Evolutionary conservation across 2,113 vertebrate genomes (phyloP), one percentile per base, ranked within the genome.

Genomic region (Zapornia atra): DNA sequence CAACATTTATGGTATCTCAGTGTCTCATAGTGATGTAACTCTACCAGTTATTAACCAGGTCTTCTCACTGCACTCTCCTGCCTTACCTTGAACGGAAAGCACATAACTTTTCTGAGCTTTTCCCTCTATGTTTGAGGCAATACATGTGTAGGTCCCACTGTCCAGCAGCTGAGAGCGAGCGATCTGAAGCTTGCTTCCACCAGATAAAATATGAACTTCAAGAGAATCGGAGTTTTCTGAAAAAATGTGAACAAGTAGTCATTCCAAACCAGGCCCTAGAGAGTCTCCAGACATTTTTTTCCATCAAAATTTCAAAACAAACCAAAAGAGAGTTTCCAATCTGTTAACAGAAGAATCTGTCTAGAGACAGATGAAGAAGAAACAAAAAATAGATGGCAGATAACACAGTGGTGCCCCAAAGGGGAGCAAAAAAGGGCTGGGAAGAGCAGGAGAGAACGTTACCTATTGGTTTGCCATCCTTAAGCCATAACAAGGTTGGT

Each of bases 181-280:
- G 16, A 99, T 99, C 97, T 99, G 99, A 93, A 99, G 97, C 97
- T 99, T 99, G 88, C 98, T 98, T 70, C 99, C 99, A 65, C 99
- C 99, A 42, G 99, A 99, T 92, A 99, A 98, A 98, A 99, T 98
- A 96, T 98, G 98, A 97, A 99, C 97, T 93, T 99, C 99, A 86
- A 99, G 97, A 73, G 98, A 99, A 80, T 98, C 98, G 1, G 99
- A 98, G 83, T 98, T 98, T 96, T 99, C 99, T 99, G 93, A 78
- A 94, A 66, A 83, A 26, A 92, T 7, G n/a, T 46, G 73, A 95
- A 82, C 63, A 92, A 65, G 54, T 6, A 60, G 31, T 80, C 68
- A 69, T 59, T 68, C 46, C 46, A 75, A 83, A 90, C 3, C 15
- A n/a, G 64, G 29, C 31, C 57, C 80, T 10, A 26, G 42, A 72